Evolutionary conservation across 2,888 invertebrate species (phyloP).

Genomic region (Biston betularia): DNA sequence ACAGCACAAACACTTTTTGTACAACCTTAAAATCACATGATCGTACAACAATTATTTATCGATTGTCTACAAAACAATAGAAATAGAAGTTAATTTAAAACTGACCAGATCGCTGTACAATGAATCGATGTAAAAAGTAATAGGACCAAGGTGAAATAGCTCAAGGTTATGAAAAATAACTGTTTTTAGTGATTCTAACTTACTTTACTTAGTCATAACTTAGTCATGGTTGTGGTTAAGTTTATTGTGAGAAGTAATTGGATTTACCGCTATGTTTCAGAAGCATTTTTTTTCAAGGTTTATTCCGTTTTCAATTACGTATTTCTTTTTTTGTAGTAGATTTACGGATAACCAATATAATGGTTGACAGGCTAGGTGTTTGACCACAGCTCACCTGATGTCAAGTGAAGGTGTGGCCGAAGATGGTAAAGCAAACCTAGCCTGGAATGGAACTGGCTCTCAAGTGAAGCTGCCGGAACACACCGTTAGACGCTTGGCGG

Average conservation of each 20-base stretch:
- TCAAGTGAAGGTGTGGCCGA: too few species aligned
- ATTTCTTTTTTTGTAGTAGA: too few species aligned
- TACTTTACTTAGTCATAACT: not conserved
- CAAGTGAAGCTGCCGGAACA: too few species aligned
- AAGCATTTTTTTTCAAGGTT: not conserved
- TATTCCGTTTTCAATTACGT: not conserved
- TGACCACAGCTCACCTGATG: too few species aligned
- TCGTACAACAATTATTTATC: too few species aligned
- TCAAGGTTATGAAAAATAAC: conserved; percentile 8
- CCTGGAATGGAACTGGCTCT: too few species aligned
- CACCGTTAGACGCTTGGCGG: too few species aligned
- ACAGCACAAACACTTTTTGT: not conserved
- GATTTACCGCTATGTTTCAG: not conserved
- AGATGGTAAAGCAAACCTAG: too few species aligned
- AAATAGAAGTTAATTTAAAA: not conserved
- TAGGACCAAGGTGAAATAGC: conserved; percentile 8
- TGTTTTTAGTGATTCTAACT: conserved; percentile 2
- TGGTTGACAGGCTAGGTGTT: too few species aligned
- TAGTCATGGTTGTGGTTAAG: not conserved
- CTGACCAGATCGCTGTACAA: not conserved
- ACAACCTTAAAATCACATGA: too few species aligned
- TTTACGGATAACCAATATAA: too few species aligned
- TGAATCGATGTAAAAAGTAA: not conserved
- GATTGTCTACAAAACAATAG: not conserved
- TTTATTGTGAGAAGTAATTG: not conserved